These are phyloP conservation scores for Myrmecophaga tridactyla DNA, from an alignment of 2,113 vertebrate species.

Conservation along the genomic window DNA sequence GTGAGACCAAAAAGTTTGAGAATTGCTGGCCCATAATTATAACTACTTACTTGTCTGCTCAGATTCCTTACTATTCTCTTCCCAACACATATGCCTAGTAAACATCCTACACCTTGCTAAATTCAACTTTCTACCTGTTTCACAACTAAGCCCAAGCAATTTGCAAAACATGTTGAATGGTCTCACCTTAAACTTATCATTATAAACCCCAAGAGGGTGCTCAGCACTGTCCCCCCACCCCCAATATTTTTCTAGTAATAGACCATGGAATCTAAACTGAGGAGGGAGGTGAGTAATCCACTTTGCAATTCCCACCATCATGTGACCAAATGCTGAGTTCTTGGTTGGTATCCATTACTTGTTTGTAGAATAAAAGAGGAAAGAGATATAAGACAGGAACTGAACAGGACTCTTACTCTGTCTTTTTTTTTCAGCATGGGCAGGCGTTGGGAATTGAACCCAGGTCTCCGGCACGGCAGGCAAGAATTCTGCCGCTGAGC, in stretches of 20 bases:
- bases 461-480: too few relatives aligned
- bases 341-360: background rate
- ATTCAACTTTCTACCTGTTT: background rate
- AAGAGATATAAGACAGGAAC: background rate
- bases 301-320: conserved; percentile 40
- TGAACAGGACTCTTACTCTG: background rate
- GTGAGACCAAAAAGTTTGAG: background rate
- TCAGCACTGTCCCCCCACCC: background rate
- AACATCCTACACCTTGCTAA: background rate
- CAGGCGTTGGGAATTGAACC: too few relatives aligned
- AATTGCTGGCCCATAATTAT: background rate
- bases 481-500: too few relatives aligned
- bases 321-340: background rate
- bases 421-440: too few relatives aligned
- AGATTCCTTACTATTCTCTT: background rate
- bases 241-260: background rate
- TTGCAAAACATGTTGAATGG: background rate
- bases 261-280: background rate
- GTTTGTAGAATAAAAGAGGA: background rate
- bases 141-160: background rate
- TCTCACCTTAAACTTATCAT: background rate
- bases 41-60: background rate
- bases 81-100: background rate
- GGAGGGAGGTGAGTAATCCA: background rate
- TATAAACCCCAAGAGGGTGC: background rate